Evolutionary conservation across 2,113 vertebrate species (phyloP), one percentile per base, ranked within the genome.

Genomic region (Corythornis vintsioides): DNA sequence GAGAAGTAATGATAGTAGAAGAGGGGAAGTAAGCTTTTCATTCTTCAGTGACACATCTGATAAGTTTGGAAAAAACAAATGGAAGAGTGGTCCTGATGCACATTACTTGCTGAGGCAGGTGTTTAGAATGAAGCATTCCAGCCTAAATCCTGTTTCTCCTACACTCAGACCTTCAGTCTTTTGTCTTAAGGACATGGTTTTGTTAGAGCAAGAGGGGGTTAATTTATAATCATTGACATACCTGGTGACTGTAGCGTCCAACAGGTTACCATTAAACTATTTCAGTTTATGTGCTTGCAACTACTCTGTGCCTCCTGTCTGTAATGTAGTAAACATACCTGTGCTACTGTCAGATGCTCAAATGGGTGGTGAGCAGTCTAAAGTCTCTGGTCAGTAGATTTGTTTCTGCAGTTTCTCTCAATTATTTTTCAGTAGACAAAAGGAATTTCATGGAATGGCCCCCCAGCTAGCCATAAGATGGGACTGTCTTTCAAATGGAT

Each of bases 291-390:
- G 18, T 86, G 10, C 47, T 71, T 33, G 2, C 72, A 60, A 29
- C 18, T 40, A 11, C 24, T 21, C 25, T 26, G 15, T 79, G 38
- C 18, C 38, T 79, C n/a, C 21, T 61, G 17, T 48, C 50, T 50
- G 24, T 26, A 29, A 33, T 19, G 50, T 15, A 50, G 28, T 18
- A 43, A 60, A 40, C 24, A 5, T 42, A 22, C 15, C 33, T 75
- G 5, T 1, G 5, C 15, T 8, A 9, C 47, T 15, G 35, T 6
- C 38, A 64, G 48, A 31, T 43, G 71, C 29, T 82, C 29, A n/a
- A 1, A 9, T 0, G 0, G 10, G 50, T 35, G 31, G 24, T 60
- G 57, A 82, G 17, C 14, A 29, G 8, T 14, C 12, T 19, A 21
- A 56, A 20, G 35, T 29, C 28, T 83, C 63, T 35, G 35, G 50